Conservation (phyloP, 2,888 invertebrate genomes). For the Chloromyia formosa region DNA sequence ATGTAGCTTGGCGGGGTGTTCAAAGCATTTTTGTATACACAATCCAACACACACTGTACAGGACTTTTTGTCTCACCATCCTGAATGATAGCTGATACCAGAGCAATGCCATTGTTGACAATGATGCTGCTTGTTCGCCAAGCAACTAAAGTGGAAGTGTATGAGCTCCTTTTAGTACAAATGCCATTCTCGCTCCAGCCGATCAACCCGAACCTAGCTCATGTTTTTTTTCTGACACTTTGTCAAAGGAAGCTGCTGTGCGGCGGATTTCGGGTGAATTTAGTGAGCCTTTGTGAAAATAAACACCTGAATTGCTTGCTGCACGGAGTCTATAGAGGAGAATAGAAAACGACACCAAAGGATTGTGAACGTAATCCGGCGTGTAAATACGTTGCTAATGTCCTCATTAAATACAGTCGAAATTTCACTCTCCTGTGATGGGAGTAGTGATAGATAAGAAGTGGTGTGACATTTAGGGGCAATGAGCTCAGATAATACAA, state of each 20-base stretch:
- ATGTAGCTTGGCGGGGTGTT: background rate
- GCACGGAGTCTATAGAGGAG: no score
- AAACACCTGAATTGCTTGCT: slow-evolving; percentile 35
- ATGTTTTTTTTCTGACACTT: no score
- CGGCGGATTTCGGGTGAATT: background rate
- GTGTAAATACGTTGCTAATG: no score
- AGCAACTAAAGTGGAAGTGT: slow-evolving; percentile 35
- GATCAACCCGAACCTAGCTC: no score
- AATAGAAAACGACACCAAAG: no score
- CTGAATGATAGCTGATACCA: slow-evolving; percentile 8
- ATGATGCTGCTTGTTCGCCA: background rate
- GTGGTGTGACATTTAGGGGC: no score
- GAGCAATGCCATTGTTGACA: slow-evolving; percentile 13
- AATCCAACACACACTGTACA: slow-evolving; percentile 16
- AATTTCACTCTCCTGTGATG: no score
- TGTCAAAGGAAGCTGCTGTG: background rate
- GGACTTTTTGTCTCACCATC: no score
- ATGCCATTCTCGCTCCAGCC: background rate
- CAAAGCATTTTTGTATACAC: slow-evolving; percentile 21
- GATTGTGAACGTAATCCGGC: no score
- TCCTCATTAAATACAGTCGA: no score
- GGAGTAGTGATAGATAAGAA: no score
- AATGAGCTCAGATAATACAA: no score
- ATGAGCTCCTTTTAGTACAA: slow-evolving; percentile 1
- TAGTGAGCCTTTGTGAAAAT: slow-evolving; percentile 39